Percentiles rank a stretch among this genome's conserved stretches.
phyloP scores from a whole-genome alignment of 1,140 invertebrate species.

The Bicyclus anynana region DNA sequence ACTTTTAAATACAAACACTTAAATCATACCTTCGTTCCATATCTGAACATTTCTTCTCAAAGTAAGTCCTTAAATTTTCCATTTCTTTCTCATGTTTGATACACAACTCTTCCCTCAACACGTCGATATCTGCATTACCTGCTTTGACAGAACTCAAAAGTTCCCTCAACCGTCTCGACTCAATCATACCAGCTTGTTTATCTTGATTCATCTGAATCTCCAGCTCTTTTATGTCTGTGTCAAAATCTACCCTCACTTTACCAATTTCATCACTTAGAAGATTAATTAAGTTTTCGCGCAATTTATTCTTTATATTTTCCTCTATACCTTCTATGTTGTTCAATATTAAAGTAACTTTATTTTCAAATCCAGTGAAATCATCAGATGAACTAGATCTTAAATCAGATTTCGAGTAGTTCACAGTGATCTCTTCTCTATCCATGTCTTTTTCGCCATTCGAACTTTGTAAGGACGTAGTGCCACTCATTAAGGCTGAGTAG shows the following conservation, averaged over 20 bases:
- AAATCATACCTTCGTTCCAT: slow-evolving; percentile 83
- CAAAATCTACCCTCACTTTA: slow-evolving; percentile 65
- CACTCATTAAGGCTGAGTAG: slow-evolving; percentile 59
- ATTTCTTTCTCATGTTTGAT: slow-evolving; percentile 83
- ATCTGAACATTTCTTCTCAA: slow-evolving; percentile 86
- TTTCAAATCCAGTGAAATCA: slow-evolving; percentile 56
- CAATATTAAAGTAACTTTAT: slow-evolving; percentile 56
- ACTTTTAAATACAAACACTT: background rate
- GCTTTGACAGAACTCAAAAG: slow-evolving; percentile 72
- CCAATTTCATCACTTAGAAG: slow-evolving; percentile 71
- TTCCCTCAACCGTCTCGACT: slow-evolving; percentile 68
- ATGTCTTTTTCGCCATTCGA: slow-evolving; percentile 63
- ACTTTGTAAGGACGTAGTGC: slow-evolving; percentile 51
- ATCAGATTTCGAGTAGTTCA: slow-evolving; percentile 66
- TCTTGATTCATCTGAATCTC: slow-evolving; percentile 61
- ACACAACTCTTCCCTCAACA: slow-evolving; percentile 78
- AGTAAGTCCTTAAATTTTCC: slow-evolving; percentile 87
- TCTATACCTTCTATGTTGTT: slow-evolving; percentile 65
- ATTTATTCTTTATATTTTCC: slow-evolving; percentile 64
- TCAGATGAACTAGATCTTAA: slow-evolving; percentile 50
- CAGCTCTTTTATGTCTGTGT: slow-evolving; percentile 69
- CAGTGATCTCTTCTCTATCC: slow-evolving; percentile 61
- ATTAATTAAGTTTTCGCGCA: slow-evolving; percentile 75
- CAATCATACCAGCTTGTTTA: slow-evolving; percentile 62
- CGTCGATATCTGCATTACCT: slow-evolving; percentile 73